Conservation (phyloP, 2,113 vertebrate species). For the Paralichthys olivaceus region DNA sequence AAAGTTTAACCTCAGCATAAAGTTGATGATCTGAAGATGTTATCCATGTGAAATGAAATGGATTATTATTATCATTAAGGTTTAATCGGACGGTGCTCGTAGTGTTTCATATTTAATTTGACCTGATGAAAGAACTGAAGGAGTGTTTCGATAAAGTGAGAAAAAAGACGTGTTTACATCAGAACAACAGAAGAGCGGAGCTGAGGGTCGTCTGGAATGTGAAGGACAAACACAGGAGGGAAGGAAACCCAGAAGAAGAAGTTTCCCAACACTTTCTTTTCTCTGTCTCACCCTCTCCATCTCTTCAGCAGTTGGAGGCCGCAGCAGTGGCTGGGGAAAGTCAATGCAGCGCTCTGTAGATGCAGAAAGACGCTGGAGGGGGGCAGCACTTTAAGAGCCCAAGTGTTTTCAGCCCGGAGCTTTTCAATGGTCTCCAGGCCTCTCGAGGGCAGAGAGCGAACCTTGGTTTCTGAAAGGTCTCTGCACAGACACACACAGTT, state of each 20-base stretch:
- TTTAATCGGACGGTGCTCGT: too few relatives aligned
- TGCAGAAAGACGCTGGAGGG: constrained; percentile 86
- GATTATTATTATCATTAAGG: too few relatives aligned
- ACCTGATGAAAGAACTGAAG: too few relatives aligned
- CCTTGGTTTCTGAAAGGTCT: constrained; percentile 87
- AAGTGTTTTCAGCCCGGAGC: constrained; percentile 85
- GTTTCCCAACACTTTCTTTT: constrained; percentile 9
- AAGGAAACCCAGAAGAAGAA: neutral
- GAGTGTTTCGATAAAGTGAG: neutral
- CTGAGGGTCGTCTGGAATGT: neutral
- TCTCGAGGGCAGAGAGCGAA: constrained; percentile 84
- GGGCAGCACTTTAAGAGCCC: constrained; percentile 89
- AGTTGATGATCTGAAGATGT: too few relatives aligned
- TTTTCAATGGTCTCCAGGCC: constrained; percentile 88
- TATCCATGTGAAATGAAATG: too few relatives aligned
- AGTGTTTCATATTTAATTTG: too few relatives aligned
- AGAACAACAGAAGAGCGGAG: neutral
- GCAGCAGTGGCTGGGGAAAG: constrained; percentile 93
- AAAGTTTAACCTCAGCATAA: too few relatives aligned
- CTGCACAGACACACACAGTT: constrained; percentile 75
- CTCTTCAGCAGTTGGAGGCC: constrained; percentile 91
- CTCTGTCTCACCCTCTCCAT: constrained; percentile 83
- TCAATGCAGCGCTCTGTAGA: constrained; percentile 86
- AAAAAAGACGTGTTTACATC: too few relatives aligned
- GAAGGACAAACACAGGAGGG: constrained; percentile 5